Evolutionary conservation across 1,140 invertebrate genomes (phyloP).

Genomic region (Triops cancriformis): DNA sequence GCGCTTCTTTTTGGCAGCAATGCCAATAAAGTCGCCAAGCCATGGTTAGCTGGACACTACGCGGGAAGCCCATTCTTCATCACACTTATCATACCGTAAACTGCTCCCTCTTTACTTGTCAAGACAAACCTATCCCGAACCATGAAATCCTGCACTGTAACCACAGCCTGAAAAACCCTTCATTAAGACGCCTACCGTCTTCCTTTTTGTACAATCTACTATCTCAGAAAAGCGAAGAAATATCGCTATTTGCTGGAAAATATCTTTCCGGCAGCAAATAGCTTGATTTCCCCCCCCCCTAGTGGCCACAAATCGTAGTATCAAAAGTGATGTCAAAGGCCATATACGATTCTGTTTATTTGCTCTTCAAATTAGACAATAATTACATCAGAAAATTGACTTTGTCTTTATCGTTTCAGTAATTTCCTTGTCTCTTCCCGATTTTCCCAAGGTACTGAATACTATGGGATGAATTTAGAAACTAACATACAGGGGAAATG

Average conservation of each 20-base stretch:
- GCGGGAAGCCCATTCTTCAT: background rate
- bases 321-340: too few species aligned
- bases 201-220: background rate
- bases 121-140: background rate
- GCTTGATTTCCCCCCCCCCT: background rate
- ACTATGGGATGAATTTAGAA: too few species aligned
- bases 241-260: background rate
- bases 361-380: too few species aligned
- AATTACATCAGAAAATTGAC: too few species aligned
- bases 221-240: background rate
- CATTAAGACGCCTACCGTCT: background rate
- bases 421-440: too few species aligned
- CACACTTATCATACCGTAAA: slow-evolving; percentile 7
- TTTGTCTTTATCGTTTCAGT: too few species aligned
- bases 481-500: too few species aligned
- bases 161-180: too few species aligned
- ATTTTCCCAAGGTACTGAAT: too few species aligned
- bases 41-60: background rate
- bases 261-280: background rate
- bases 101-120: background rate
- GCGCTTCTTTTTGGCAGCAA: background rate
- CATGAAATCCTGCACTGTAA: background rate
- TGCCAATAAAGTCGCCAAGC: background rate
- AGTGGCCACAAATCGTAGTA: too few species aligned
- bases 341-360: too few species aligned